Percentiles rank a stretch among this genome's conserved stretches.
Conservation (phyloP, 37 sponge, comb jelly and placozoan species). For the Mnemiopsis leidyi region DNA sequence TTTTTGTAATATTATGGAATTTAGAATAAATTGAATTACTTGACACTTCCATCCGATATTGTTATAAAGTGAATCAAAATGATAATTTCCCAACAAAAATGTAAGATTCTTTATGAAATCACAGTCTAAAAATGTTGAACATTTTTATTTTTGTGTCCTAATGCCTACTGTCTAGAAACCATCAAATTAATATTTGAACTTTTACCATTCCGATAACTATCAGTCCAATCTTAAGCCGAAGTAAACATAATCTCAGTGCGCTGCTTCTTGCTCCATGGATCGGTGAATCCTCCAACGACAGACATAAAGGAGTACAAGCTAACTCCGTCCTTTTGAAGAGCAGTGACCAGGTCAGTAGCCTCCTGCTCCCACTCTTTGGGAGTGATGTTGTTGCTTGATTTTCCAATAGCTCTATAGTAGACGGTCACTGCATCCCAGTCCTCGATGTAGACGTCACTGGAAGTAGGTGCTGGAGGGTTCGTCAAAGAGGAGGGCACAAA, state of each 20-base stretch:
- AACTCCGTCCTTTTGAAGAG: background rate
- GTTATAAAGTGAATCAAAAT: too few relatives aligned
- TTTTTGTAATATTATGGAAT: too few relatives aligned
- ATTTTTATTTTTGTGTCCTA: too few relatives aligned
- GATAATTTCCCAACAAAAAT: too few relatives aligned
- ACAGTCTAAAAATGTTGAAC: too few relatives aligned
- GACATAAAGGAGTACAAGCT: background rate
- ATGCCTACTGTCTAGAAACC: too few relatives aligned
- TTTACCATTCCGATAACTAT: too few relatives aligned
- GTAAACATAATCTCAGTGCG: background rate
- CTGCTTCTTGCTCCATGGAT: background rate
- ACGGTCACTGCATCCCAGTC: background rate
- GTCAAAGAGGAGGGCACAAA: background rate
- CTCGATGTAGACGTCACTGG: background rate
- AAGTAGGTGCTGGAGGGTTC: background rate
- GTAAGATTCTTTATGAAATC: too few relatives aligned
- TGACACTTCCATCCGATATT: too few relatives aligned
- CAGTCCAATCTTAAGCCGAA: too few relatives aligned
- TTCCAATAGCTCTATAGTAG: background rate
- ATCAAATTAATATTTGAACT: too few relatives aligned
- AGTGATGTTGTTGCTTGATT: background rate
- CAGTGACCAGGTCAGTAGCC: background rate
- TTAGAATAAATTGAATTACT: too few relatives aligned
- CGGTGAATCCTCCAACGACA: background rate
- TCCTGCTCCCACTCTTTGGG: background rate